A percentile compares a stretch with the other conserved stretches of the same genome.
Evolutionary conservation across 2,888 invertebrate genomes (phyloP).

Genomic region (Drymonia ruficornis): DNA sequence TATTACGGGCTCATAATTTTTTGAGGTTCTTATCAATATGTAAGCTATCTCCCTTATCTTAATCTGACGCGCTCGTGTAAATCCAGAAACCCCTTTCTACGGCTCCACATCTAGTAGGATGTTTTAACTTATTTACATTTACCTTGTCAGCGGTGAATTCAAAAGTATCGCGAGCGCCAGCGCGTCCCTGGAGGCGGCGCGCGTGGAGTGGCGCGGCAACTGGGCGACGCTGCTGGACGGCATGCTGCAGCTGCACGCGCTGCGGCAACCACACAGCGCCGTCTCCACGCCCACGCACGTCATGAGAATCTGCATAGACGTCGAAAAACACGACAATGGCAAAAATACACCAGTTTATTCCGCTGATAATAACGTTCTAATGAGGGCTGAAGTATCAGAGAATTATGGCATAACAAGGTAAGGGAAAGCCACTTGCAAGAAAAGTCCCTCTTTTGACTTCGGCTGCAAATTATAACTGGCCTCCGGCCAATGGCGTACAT

Average conservation of each 20-base stretch:
- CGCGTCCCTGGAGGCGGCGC: conserved; percentile 51
- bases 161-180: conserved; percentile 49
- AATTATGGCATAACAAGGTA: conserved; percentile 45
- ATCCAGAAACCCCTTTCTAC: too few relatives aligned
- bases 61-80: too few relatives aligned
- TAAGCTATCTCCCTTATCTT: too few relatives aligned
- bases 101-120: too few relatives aligned
- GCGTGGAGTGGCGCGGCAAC: conserved; percentile 87
- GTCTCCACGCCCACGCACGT: conserved; percentile 85
- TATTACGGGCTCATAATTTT: too few relatives aligned
- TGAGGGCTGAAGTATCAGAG: conserved; percentile 38
- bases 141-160: conserved; percentile 51
- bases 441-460: not conserved
- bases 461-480: not conserved
- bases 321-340: conserved; percentile 34
- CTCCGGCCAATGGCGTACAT: too few relatives aligned
- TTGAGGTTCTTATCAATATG: too few relatives aligned
- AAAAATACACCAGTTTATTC: not conserved
- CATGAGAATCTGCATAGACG: conserved; percentile 48
- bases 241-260: conserved; percentile 90
- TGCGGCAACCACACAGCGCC: conserved; percentile 85
- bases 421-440: not conserved
- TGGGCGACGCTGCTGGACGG: conserved; percentile 94
- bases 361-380: conserved; percentile 16
- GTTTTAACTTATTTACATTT: not conserved